These are phyloP conservation scores for Chamaedrilus cognettii DNA, from an alignment of 2,888 invertebrate genomes.

Conservation along the genomic window DNA sequence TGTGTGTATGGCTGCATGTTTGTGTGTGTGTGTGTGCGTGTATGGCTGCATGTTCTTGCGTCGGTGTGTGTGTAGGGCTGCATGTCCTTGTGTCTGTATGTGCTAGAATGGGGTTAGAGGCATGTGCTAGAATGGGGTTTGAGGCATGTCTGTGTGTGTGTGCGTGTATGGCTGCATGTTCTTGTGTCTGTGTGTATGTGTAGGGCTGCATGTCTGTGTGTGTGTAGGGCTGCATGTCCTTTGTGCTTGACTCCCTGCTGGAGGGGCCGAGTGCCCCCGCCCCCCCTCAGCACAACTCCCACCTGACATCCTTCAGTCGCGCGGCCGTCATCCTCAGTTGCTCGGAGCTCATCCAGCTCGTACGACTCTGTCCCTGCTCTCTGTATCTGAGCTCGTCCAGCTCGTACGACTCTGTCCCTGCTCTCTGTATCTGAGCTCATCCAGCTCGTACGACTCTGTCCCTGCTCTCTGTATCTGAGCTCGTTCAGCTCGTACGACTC, in stretches of 20 bases:
- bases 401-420: conserved; percentile 63
- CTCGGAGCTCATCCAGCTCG: conserved; percentile 68
- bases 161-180: too few relatives aligned
- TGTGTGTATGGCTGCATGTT: too few relatives aligned
- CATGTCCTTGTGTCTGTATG: too few relatives aligned
- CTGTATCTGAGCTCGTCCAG: conserved; percentile 68
- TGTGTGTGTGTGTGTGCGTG: too few relatives aligned
- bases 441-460: conserved; percentile 62
- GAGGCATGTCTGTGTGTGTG: too few relatives aligned
- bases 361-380: conserved; percentile 55
- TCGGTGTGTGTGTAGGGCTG: too few relatives aligned
- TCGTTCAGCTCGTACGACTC: conserved; percentile 66
- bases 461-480: too few relatives aligned
- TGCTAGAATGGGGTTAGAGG: too few relatives aligned
- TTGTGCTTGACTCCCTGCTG: conserved; percentile 74
- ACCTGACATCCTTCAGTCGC: conserved; percentile 67
- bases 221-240: conserved; percentile 70
- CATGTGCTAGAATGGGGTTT: too few relatives aligned
- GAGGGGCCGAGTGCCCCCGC: conserved; percentile 56
- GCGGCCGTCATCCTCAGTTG: conserved; percentile 72
- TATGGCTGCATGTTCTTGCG: too few relatives aligned
- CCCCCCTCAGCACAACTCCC: conserved; percentile 39
- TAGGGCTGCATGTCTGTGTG: conserved; percentile 1
- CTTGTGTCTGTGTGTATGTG: too few relatives aligned
- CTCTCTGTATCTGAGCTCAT: conserved; percentile 70